These are phyloP conservation scores for Leptosomus discolor DNA, from an alignment of 2,113 vertebrate species.

Conservation along the genomic window DNA sequence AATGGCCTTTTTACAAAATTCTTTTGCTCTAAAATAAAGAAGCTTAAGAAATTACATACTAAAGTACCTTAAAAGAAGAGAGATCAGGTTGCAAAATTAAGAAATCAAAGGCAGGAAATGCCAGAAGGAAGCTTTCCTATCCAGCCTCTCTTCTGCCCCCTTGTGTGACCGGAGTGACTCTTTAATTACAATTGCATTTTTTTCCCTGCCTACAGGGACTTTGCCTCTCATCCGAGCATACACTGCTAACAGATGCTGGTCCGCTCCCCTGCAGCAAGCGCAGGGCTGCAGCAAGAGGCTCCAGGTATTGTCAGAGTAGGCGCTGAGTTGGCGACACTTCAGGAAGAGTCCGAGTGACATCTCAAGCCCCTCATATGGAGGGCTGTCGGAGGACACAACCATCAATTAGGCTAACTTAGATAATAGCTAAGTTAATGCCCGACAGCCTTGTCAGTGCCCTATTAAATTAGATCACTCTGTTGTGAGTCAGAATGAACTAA, in stretches of 20 bases:
- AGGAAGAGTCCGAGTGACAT: not conserved
- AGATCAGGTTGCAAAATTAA: not conserved
- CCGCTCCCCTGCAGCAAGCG: not conserved
- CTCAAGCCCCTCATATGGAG: not conserved
- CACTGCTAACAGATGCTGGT: not conserved
- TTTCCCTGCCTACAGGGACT: not conserved
- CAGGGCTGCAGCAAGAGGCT: not conserved
- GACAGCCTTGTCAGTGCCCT: not conserved
- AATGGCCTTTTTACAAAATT: not conserved
- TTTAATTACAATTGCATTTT: accelerated
- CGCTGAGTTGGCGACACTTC: accelerated
- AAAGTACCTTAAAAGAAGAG: not conserved
- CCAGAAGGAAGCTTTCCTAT: not conserved
- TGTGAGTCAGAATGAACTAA: not conserved
- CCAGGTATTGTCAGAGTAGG: not conserved
- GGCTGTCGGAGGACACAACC: not conserved
- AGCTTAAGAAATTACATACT: not conserved
- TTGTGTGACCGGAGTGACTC: not conserved
- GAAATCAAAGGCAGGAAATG: slow-evolving; percentile 11
- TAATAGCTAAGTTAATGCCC: not conserved
- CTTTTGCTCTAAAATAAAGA: not conserved
- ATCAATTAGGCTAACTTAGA: not conserved
- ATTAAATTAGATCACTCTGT: not conserved
- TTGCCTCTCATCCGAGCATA: accelerated
- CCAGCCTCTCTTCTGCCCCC: slow-evolving; percentile 1